A percentile compares a stretch with the other conserved stretches of the same genome.
Conservation (phyloP, 2,888 invertebrate species). For the Gandaritis pyraliata region DNA sequence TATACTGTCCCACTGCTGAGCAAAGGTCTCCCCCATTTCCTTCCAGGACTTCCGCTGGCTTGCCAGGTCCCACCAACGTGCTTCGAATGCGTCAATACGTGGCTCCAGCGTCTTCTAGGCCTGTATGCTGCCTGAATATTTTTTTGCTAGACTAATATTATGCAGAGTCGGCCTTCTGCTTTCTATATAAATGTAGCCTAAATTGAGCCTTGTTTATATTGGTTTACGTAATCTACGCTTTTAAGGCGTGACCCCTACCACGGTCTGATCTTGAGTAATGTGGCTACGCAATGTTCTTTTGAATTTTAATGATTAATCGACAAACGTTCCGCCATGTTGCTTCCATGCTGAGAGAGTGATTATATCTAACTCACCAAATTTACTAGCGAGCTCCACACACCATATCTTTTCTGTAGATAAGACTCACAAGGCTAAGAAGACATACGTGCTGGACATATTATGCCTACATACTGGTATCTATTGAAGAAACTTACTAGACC, state of each 20-base stretch:
- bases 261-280: conserved; percentile 39
- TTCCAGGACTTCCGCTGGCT: too few species aligned
- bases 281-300: conserved; percentile 31
- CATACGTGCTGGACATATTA: too few species aligned
- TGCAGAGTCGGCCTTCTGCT: neutral
- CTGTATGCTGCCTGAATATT: too few species aligned
- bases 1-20: too few species aligned
- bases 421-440: too few species aligned
- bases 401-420: too few species aligned
- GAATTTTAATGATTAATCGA: conserved; percentile 21
- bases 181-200: conserved; percentile 51
- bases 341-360: conserved; percentile 25
- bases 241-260: conserved; percentile 59
- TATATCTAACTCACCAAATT: neutral
- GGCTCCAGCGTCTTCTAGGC: too few species aligned
- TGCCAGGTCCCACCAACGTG: too few species aligned
- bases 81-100: too few species aligned
- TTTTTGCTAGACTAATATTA: neutral
- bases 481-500: too few species aligned
- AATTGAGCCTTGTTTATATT: conserved; percentile 69
- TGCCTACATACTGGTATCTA: too few species aligned
- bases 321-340: conserved; percentile 14
- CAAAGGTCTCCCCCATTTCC: too few species aligned
- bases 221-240: conserved; percentile 75
- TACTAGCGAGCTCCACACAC: neutral